A percentile compares a stretch with the other conserved stretches of the same genome.
Conservation (phyloP, 2,797 vertebrate species). For the Sphenodon punctatus region DNA sequence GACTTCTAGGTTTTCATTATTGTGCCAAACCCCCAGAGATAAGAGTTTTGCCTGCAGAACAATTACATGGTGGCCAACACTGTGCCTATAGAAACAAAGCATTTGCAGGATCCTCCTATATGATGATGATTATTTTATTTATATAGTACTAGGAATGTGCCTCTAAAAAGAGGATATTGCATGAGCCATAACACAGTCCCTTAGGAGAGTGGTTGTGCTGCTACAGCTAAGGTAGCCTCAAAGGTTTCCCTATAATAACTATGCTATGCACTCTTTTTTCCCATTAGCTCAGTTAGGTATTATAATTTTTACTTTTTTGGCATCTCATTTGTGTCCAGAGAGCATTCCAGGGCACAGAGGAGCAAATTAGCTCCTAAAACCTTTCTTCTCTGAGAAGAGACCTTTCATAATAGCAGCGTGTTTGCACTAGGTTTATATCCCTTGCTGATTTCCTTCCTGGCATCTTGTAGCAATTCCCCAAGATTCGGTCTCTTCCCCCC, state of each 20-base stretch:
- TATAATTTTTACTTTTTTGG: too few relatives aligned
- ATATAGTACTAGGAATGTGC: too few relatives aligned
- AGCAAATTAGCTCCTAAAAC: neutral
- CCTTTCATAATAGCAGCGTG: neutral
- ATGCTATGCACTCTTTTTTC: neutral
- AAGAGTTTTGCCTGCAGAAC: neutral
- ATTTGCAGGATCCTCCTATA: neutral
- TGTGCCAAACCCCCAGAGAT: neutral
- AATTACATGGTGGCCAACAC: neutral
- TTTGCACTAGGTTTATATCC: slow-evolving; percentile 6
- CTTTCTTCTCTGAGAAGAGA: neutral
- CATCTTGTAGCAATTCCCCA: neutral
- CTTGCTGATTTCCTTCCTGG: neutral
- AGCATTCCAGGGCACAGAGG: neutral
- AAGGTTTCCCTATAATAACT: too few relatives aligned
- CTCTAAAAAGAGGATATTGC: too few relatives aligned
- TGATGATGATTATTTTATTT: too few relatives aligned
- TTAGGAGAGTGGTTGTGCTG: too few relatives aligned
- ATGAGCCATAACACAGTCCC: too few relatives aligned
- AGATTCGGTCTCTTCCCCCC: neutral
- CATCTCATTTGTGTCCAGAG: neutral
- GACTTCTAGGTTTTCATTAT: too few relatives aligned
- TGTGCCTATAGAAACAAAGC: neutral
- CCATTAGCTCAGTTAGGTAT: neutral
- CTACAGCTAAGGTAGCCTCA: too few relatives aligned